A percentile compares a stretch with the other conserved stretches of the same genome.
Evolutionary conservation across 1,140 invertebrate species (phyloP).

Genomic region (Drosophila mauritiana): DNA sequence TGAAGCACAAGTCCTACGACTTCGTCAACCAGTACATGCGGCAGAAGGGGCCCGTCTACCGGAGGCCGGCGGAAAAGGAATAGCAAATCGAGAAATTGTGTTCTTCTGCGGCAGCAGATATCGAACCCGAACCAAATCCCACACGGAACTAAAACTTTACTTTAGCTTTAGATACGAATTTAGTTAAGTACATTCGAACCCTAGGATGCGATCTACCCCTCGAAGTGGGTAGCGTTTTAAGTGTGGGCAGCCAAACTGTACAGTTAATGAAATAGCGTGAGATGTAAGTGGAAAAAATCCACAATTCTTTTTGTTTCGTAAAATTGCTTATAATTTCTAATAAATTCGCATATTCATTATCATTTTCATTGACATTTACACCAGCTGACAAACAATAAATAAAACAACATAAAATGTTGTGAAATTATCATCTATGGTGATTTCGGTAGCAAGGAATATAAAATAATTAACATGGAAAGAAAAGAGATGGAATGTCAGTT

Average conservation of each 20-base stretch:
- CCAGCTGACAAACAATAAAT: background rate
- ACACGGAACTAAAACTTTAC: constrained; percentile 3
- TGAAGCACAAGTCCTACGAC: constrained; percentile 96
- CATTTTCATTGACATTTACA: background rate
- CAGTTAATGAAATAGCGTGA: background rate
- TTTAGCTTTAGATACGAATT: background rate
- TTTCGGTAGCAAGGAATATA: background rate
- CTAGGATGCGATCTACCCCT: constrained; percentile 13
- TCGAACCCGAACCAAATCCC: constrained; percentile 7
- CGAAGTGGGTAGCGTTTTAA: constrained; percentile 15
- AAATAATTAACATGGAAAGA: background rate
- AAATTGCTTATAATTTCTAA: background rate
- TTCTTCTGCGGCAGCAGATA: background rate
- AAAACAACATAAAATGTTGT: background rate
- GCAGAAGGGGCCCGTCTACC: constrained; percentile 90
- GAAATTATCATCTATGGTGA: too few species aligned
- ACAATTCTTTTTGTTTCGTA: too few species aligned
- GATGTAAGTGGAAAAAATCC: background rate
- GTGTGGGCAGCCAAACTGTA: background rate
- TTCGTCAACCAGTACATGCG: constrained; percentile 98
- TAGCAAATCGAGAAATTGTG: background rate
- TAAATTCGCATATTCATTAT: background rate
- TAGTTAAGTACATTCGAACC: background rate
- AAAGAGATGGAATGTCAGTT: background rate
- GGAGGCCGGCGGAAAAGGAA: constrained; percentile 44